Percentiles rank a stretch among this genome's conserved stretches.
Conservation (phyloP, 2,888 invertebrate species). For the Argyresthia albistria region DNA sequence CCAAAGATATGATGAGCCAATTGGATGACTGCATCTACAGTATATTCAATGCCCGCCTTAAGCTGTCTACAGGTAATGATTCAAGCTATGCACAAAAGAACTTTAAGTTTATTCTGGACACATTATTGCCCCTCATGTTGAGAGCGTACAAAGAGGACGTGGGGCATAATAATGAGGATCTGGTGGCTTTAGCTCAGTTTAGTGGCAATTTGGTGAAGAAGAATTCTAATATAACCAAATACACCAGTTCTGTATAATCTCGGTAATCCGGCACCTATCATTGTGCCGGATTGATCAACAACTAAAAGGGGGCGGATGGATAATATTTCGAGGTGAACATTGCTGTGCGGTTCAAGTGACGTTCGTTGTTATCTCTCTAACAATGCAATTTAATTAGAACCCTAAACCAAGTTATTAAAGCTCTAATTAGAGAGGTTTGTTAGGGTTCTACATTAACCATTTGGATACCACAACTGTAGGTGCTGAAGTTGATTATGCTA, state of each 20-base stretch:
- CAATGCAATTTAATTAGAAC: too few species aligned
- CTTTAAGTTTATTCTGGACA: conserved; percentile 79
- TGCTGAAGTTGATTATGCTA: too few species aligned
- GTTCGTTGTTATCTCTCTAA: too few species aligned
- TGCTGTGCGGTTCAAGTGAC: too few species aligned
- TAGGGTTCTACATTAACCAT: too few species aligned
- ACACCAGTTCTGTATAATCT: conserved; percentile 71
- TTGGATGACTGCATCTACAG: conserved; percentile 81
- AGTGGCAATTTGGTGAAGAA: conserved; percentile 65
- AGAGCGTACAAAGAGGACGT: conserved; percentile 74
- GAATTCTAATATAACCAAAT: conserved; percentile 76
- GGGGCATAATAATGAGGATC: conserved; percentile 71
- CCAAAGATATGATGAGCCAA: conserved; percentile 80
- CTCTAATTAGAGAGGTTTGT: too few species aligned
- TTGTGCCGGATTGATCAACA: too few species aligned
- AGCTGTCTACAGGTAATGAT: conserved; percentile 58
- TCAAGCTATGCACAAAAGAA: conserved; percentile 73
- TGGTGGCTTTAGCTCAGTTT: conserved; percentile 63
- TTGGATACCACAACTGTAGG: too few species aligned
- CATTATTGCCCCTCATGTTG: conserved; percentile 75
- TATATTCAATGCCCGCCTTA: conserved; percentile 82
- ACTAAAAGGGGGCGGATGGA: too few species aligned
- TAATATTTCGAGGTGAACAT: too few species aligned
- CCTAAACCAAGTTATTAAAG: too few species aligned
- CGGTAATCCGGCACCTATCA: too few species aligned